These are phyloP conservation scores for Pristionchus entomophagus DNA, from an alignment of 2,888 invertebrate species.

Conservation along the genomic window DNA sequence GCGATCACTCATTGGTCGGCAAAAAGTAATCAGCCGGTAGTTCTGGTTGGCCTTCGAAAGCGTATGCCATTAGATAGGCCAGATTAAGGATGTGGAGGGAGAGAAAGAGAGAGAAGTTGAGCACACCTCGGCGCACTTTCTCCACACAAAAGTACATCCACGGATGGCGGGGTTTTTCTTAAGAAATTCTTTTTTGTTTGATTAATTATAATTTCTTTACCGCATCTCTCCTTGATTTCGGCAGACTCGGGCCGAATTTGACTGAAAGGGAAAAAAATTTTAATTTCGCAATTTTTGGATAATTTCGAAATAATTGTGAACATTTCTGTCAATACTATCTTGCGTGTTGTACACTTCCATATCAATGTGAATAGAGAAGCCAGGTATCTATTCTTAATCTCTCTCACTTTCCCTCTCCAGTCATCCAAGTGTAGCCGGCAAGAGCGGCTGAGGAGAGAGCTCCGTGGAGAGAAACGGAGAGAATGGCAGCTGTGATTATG, in stretches of 20 bases:
- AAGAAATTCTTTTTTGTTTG: not conserved
- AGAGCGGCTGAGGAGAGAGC: not conserved
- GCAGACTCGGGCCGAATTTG: too few relatives aligned
- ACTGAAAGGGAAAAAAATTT: too few relatives aligned
- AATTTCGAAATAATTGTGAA: too few relatives aligned
- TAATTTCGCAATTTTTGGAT: too few relatives aligned
- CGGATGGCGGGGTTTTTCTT: not conserved
- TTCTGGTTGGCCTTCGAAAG: not conserved
- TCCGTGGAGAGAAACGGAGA: not conserved
- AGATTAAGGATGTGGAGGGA: constrained; percentile 25
- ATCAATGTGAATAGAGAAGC: too few relatives aligned
- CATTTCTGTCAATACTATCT: too few relatives aligned
- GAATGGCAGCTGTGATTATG: not conserved
- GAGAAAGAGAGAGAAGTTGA: constrained; percentile 8
- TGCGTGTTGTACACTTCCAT: too few relatives aligned
- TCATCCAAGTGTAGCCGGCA: not conserved
- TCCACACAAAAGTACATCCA: not conserved
- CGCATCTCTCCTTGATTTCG: too few relatives aligned
- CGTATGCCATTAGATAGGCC: constrained; percentile 20
- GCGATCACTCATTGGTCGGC: too few relatives aligned
- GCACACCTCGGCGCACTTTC: not conserved
- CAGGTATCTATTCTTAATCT: too few relatives aligned
- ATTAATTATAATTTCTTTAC: too few relatives aligned
- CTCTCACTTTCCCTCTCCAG: not conserved
- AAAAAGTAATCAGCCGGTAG: not conserved